Percentiles rank a stretch among this genome's conserved stretches.
These are phyloP conservation scores for Dyspetes luteomarginatus DNA, from an alignment of 2,888 invertebrate species.

Conservation along the genomic window DNA sequence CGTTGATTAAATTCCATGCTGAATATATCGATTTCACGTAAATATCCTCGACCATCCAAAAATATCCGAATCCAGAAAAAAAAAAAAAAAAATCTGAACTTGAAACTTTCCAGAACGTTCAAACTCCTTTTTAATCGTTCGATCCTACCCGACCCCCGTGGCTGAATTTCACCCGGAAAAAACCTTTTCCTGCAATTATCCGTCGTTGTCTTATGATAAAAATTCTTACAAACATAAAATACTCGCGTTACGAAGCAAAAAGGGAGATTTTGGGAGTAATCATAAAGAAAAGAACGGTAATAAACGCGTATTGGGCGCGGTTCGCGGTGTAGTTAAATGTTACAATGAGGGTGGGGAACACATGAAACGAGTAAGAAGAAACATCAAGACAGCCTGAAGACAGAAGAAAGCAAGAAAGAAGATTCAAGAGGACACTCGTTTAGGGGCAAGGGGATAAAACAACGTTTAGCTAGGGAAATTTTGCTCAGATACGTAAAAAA, in stretches of 20 bases:
- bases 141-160: neutral
- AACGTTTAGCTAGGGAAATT: slow-evolving; percentile 66
- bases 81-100: too few species aligned
- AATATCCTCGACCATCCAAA: neutral
- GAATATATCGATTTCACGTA: neutral
- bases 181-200: neutral
- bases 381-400: slow-evolving; percentile 82
- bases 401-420: slow-evolving; percentile 83
- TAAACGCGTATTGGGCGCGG: slow-evolving; percentile 37
- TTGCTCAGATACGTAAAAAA: slow-evolving; percentile 59
- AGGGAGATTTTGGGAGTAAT: slow-evolving; percentile 49
- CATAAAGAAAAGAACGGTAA: slow-evolving; percentile 28
- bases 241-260: slow-evolving; percentile 28
- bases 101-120: neutral
- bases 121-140: neutral
- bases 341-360: slow-evolving; percentile 72
- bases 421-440: slow-evolving; percentile 80
- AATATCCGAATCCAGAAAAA: too few species aligned
- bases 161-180: neutral
- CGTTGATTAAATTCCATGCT: slow-evolving; percentile 8
- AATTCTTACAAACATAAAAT: slow-evolving; percentile 7
- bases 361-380: slow-evolving; percentile 78
- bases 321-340: slow-evolving; percentile 52
- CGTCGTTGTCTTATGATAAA: neutral
- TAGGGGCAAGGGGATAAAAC: slow-evolving; percentile 27